These are phyloP conservation scores for Ariopsis seemanni DNA, from an alignment of 2,113 vertebrate species.

Conservation along the genomic window DNA sequence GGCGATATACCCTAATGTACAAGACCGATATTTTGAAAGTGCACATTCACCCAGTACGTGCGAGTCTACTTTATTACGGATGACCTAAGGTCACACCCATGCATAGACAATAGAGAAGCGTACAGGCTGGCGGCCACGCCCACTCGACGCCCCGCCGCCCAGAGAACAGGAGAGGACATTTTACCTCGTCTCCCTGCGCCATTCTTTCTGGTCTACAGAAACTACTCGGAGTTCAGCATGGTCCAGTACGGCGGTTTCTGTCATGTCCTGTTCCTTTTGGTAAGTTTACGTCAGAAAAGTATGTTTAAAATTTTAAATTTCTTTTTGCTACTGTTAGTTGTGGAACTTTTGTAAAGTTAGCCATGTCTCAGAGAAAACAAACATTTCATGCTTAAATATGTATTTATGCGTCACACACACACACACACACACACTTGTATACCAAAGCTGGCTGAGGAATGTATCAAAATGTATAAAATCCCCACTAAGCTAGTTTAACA, in stretches of 20 bases:
- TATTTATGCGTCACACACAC: too few species aligned
- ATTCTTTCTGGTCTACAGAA: constrained; percentile 8
- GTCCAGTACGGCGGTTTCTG: neutral
- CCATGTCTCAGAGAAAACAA: neutral
- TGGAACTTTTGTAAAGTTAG: neutral
- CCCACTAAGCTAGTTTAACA: neutral
- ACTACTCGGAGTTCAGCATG: constrained; percentile 21
- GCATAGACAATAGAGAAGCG: neutral
- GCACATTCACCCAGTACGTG: neutral
- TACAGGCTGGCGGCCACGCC: neutral
- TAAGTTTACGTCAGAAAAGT: neutral
- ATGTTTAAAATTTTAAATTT: too few species aligned
- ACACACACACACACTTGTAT: too few species aligned
- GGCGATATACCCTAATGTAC: neutral
- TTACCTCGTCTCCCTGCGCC: neutral
- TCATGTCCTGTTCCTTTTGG: constrained; percentile 13
- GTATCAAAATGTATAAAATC: neutral
- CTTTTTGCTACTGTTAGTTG: neutral
- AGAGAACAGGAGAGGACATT: neutral
- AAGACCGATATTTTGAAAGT: neutral
- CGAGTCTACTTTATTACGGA: neutral
- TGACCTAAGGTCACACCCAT: neutral
- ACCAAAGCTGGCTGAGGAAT: neutral
- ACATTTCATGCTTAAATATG: neutral
- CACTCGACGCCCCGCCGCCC: constrained; percentile 11